Conservation (phyloP, 2,797 vertebrate species). For the Loriculus beryllinus region DNA sequence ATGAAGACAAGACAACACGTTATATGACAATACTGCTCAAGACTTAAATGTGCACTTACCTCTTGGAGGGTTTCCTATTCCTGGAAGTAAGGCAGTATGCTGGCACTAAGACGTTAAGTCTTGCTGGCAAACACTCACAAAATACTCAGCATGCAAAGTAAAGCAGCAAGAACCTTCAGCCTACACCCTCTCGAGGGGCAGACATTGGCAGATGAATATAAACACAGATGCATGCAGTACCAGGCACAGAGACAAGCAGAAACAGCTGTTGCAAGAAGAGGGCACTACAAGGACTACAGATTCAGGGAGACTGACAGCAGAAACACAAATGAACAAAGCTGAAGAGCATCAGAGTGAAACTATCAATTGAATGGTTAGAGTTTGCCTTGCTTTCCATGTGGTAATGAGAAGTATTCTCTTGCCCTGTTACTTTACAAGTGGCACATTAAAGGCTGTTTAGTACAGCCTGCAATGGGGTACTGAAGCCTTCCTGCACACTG, state of each 20-base stretch:
- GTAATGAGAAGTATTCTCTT: not conserved
- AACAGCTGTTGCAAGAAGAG: not conserved
- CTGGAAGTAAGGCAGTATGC: not conserved
- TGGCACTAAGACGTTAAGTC: slow-evolving; percentile 9
- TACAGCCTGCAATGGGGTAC: not conserved
- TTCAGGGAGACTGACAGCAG: not conserved
- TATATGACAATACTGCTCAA: not conserved
- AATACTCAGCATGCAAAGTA: slow-evolving; percentile 14
- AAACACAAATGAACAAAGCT: not conserved
- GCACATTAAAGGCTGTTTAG: not conserved
- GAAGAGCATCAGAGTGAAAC: not conserved
- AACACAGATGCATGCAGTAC: slow-evolving; percentile 9
- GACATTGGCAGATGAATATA: not conserved
- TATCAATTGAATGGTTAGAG: not conserved
- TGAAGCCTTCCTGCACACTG: not conserved
- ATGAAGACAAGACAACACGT: not conserved
- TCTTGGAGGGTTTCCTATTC: not conserved
- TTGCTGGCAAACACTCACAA: slow-evolving; percentile 32
- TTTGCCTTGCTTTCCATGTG: not conserved
- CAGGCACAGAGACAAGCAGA: slow-evolving; percentile 23
- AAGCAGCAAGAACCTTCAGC: slow-evolving; percentile 38
- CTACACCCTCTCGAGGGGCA: not conserved
- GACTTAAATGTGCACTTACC: not conserved
- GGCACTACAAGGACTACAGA: not conserved
- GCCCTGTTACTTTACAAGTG: not conserved